Percentiles rank a stretch among this genome's conserved stretches.
Conservation (phyloP, 2,888 invertebrate genomes). For the Zygothrica quintamaculata region DNA sequence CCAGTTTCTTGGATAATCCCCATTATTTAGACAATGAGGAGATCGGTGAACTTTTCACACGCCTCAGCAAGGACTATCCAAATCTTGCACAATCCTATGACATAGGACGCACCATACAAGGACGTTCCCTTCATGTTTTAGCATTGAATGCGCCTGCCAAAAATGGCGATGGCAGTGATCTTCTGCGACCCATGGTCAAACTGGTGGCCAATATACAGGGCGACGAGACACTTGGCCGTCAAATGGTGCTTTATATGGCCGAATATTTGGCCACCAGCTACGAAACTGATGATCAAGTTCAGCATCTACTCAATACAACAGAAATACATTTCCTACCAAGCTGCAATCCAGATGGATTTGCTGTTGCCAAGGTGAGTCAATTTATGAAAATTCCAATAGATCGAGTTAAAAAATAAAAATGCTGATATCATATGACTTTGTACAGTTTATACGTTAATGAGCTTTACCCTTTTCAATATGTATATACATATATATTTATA, state of each 20-base stretch:
- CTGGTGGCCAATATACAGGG: conserved; percentile 98
- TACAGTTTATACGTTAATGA: no score
- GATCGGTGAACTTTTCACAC: conserved; percentile 87
- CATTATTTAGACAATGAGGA: conserved; percentile 90
- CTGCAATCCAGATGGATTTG: conserved; percentile 98
- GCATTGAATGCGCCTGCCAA: conserved; percentile 88
- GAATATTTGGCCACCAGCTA: conserved; percentile 92
- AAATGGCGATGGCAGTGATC: conserved; percentile 74
- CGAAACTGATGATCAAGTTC: conserved; percentile 88
- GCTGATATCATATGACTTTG: no score
- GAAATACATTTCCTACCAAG: conserved; percentile 98
- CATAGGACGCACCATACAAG: conserved; percentile 93
- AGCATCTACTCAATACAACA: conserved; percentile 88
- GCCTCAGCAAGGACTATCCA: conserved; percentile 88
- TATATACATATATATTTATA: no score
- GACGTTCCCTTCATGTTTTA: conserved; percentile 89
- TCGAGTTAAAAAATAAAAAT: neutral
- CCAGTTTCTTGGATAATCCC: conserved; percentile 80
- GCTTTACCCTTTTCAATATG: no score
- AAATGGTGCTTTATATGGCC: conserved; percentile 92
- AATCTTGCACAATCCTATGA: conserved; percentile 89
- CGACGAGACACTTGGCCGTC: conserved; percentile 94
- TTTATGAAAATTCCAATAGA: neutral
- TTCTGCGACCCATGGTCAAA: conserved; percentile 94
- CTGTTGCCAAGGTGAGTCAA: conserved; percentile 88